These are phyloP conservation scores for Luidia sarsii DNA, from an alignment of 53 echinoderm and acorn worm genomes.

Conservation along the genomic window DNA sequence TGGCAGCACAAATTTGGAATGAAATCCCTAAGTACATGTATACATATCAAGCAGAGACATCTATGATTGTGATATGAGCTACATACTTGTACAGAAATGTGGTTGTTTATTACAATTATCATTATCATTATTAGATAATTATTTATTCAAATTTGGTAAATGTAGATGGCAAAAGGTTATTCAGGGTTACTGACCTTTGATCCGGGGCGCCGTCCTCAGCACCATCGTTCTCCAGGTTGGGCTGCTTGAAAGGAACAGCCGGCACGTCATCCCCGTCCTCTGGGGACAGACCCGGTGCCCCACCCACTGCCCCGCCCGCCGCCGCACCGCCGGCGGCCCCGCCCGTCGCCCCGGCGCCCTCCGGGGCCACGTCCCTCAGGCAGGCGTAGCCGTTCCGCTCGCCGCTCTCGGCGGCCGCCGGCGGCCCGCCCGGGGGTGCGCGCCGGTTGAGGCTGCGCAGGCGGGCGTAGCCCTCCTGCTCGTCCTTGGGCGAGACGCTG, in stretches of 20 bases:
- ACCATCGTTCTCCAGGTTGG: conserved; percentile 54
- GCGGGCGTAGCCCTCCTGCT: conserved; percentile 22
- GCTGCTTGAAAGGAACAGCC: conserved; percentile 58
- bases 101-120: too few species aligned
- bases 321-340: conserved; percentile 26
- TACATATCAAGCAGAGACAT: too few species aligned
- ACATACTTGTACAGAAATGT: too few species aligned
- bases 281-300: neutral
- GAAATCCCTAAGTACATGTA: too few species aligned
- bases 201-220: neutral
- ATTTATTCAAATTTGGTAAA: too few species aligned
- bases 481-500: conserved; percentile 46
- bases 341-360: neutral
- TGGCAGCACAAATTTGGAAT: too few species aligned
- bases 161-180: too few species aligned
- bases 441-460: conserved; percentile 3
- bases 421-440: neutral
- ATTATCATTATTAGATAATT: too few species aligned
- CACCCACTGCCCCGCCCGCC: conserved; percentile 19
- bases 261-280: conserved; percentile 56
- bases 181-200: conserved; percentile 44
- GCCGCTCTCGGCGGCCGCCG: conserved; percentile 15
- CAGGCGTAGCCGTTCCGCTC: conserved; percentile 68
- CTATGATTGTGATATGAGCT: too few species aligned
- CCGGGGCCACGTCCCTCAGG: conserved; percentile 60